Evolutionary conservation across 2,113 vertebrate species (phyloP).

Genomic region (Cheilinus undulatus): DNA sequence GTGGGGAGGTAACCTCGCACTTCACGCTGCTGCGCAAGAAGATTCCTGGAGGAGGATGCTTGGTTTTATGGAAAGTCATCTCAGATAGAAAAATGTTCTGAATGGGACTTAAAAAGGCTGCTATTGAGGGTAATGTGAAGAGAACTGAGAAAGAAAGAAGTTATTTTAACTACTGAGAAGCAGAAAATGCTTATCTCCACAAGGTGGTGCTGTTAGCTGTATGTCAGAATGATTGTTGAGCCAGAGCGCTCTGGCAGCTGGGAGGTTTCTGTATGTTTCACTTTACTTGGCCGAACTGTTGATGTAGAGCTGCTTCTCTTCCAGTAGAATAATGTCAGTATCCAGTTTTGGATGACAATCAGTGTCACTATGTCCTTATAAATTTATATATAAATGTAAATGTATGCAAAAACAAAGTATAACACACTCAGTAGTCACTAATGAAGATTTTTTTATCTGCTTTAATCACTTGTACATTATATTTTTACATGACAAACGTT

Average conservation of each 20-base stretch:
- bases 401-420: neutral
- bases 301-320: too few species aligned
- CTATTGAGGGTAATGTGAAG: neutral
- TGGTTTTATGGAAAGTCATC: conserved; percentile 64
- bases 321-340: too few species aligned
- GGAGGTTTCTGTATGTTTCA: neutral
- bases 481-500: neutral
- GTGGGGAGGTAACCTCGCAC: conserved; percentile 72
- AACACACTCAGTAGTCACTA: neutral
- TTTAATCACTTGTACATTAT: neutral
- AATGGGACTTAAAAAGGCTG: neutral
- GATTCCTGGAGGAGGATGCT: conserved; percentile 78
- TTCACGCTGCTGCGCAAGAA: conserved; percentile 76
- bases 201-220: neutral
- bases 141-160: neutral
- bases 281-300: too few species aligned
- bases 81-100: conserved; percentile 20
- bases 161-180: neutral
- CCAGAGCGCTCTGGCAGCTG: neutral
- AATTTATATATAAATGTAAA: neutral
- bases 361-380: too few species aligned
- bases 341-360: too few species aligned
- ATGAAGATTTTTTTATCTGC: too few species aligned
- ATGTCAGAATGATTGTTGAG: too few species aligned
- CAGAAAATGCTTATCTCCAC: neutral